These are phyloP conservation scores for Empis stercorea DNA, from an alignment of 2,888 invertebrate genomes.

Conservation along the genomic window DNA sequence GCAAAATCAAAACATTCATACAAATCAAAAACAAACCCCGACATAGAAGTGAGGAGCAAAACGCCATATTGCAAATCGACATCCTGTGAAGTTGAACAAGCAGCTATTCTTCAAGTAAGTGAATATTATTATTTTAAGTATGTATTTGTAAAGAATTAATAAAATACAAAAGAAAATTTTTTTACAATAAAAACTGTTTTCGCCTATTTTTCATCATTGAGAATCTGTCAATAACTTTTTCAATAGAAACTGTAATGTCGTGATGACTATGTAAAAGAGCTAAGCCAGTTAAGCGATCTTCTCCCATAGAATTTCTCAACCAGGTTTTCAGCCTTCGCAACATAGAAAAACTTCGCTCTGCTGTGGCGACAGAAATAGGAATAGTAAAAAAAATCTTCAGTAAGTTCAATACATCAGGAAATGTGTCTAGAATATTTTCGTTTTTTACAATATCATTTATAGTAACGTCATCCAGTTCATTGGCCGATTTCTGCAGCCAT, in stretches of 20 bases:
- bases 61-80: no score
- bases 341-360: not conserved
- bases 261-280: not conserved
- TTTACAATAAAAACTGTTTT: no score
- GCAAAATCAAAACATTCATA: no score
- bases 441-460: not conserved
- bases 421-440: not conserved
- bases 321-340: not conserved
- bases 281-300: not conserved
- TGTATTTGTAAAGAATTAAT: no score
- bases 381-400: not conserved
- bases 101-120: no score
- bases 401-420: not conserved
- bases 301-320: not conserved
- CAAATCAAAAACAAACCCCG: no score
- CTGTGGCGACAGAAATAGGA: not conserved
- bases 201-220: not conserved
- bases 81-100: no score
- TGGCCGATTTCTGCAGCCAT: not conserved
- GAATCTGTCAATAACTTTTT: not conserved
- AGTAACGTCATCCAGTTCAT: not conserved
- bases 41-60: no score
- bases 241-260: not conserved
- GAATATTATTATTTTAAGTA: no score
- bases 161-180: no score